phyloP scores from a whole-genome alignment of 2,113 vertebrate genomes.

The Rhombomys opimus region DNA sequence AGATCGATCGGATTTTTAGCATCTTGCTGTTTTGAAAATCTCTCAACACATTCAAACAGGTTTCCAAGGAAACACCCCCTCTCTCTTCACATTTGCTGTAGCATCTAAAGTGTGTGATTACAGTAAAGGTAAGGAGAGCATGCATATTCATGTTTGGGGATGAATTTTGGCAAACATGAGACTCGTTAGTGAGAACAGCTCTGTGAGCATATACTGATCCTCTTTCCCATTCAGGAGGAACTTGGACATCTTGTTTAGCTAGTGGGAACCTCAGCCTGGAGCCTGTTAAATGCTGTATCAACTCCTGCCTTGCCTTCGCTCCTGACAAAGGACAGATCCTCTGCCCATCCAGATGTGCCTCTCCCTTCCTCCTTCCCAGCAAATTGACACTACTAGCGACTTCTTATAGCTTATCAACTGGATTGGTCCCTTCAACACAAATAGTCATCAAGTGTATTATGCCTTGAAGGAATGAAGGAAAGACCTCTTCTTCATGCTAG shows the following conservation, averaged over 20 bases:
- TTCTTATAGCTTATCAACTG: background rate
- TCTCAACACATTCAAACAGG: slow-evolving; percentile 14
- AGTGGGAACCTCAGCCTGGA: background rate
- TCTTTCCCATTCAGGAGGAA: background rate
- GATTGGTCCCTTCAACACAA: background rate
- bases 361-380: background rate
- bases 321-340: background rate
- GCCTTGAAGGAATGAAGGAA: background rate
- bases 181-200: background rate
- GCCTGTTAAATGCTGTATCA: background rate
- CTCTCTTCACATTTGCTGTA: background rate
- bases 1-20: background rate
- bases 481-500: background rate
- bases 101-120: background rate
- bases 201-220: background rate
- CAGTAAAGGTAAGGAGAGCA: background rate
- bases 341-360: background rate
- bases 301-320: background rate
- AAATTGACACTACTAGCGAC: background rate
- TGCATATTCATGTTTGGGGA: background rate
- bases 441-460: background rate
- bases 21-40: background rate
- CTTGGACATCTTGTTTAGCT: background rate
- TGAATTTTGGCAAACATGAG: background rate
- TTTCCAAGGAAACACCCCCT: background rate